phyloP scores from a whole-genome alignment of 2,113 vertebrate species.

The Sylvia atricapilla region DNA sequence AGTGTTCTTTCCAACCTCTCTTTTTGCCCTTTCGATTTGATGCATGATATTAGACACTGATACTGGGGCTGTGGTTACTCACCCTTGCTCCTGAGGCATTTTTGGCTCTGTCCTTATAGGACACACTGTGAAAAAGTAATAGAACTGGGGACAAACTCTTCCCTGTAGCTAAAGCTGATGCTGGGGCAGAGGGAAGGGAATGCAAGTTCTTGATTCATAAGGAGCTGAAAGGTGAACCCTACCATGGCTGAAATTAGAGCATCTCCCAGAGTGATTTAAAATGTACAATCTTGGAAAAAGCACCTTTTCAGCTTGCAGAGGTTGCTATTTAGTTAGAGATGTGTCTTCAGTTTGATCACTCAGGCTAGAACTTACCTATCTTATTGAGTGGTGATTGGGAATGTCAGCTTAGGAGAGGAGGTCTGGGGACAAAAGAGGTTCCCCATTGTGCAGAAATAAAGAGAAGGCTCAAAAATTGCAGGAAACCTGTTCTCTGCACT shows the following conservation, averaged over 20 bases:
- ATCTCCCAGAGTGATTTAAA: background rate
- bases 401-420: background rate
- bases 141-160: background rate
- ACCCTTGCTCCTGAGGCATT: background rate
- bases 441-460: background rate
- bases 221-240: background rate
- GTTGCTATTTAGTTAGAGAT: background rate
- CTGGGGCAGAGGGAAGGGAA: background rate
- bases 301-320: background rate
- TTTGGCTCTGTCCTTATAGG: background rate
- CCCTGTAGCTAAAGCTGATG: background rate
- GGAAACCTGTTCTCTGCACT: background rate
- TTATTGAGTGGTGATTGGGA: background rate
- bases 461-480: background rate
- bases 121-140: background rate
- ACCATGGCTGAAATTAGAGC: background rate
- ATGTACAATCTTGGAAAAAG: background rate
- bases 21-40: background rate
- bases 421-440: background rate
- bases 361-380: background rate
- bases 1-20: conserved; percentile 19
- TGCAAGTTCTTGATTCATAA: background rate
- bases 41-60: background rate
- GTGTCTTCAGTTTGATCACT: background rate
- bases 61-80: background rate